Base-by-base conservation (phyloP, 1,140 invertebrate species). In the Solen grandis region DNA sequence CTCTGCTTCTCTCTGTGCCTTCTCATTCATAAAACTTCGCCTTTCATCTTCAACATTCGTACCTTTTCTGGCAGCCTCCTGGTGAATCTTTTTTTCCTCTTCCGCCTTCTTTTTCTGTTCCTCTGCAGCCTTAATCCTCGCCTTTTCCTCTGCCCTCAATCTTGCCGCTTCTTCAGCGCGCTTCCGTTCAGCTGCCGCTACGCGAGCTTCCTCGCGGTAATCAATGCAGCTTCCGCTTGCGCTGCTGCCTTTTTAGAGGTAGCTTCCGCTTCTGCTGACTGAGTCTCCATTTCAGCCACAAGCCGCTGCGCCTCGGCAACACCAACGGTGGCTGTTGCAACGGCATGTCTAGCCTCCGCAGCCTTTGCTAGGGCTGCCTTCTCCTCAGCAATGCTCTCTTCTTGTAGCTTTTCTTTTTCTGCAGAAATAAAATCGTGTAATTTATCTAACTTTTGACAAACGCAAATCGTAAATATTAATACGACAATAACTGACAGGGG, bases 121-220 rank as follows among this genome's bases (percentile, higher is more conserved):
- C 60, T 85, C 84, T 19, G 78, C 85, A 1, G 73, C 84, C 66
- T 80, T 83, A n/a, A 68, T 70, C 31, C 66, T 69, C 33, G 73
- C 83, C 52, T 70, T 73, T 68, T 84, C 85, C 22, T 83, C 80
- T 38, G 80, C 79, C 33, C 65, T 35, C 27, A 38, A 41, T 54
- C 60, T 38, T 5, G 70, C 70, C 36, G 41, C 79, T 54, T 82
- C 78, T 54, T 68, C 78, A 16, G 52, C 68, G 14, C 57, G 55
- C 27, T 57, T 46, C 69, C 62, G 78, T 36, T 81, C 77, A 38
- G 76, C 83, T 2, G 77, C 75, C 13, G 78, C 66, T 14, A 62
- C 41, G 57, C 60, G 60, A 35, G 85, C 85, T 59, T 86, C 84
- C 50, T 78, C 74, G 79, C 82, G 0, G 75, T 74, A 46, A 60